A percentile compares a stretch with the other conserved stretches of the same genome.
Conservation (phyloP, 2,888 invertebrate species). For the Tetragonisca angustula region DNA sequence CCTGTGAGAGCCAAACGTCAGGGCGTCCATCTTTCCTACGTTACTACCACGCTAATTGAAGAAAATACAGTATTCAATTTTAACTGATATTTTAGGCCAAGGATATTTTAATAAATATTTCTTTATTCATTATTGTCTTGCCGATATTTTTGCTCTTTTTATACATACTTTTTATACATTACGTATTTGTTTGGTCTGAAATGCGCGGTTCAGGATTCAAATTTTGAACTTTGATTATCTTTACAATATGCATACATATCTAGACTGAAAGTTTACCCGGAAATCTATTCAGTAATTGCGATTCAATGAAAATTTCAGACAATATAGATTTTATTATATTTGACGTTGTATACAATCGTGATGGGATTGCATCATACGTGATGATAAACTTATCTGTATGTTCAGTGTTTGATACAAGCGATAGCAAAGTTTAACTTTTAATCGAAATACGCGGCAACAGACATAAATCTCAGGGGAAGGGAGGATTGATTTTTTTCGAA, state of each 20-base stretch:
- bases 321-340: not conserved
- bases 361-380: not conserved
- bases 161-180: not conserved
- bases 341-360: not conserved
- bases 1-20: conserved; percentile 85
- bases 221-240: conserved; percentile 32
- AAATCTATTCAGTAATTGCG: not conserved
- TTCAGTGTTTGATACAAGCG: not conserved
- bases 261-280: not conserved
- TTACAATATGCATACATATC: not conserved
- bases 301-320: not conserved
- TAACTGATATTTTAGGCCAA: not conserved
- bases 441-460: not conserved
- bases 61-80: conserved; percentile 6
- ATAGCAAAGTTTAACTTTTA: conserved; percentile 2
- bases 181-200: not conserved
- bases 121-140: not conserved
- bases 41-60: conserved; percentile 58
- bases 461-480: not conserved
- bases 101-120: conserved; percentile 8
- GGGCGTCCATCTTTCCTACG: conserved; percentile 83
- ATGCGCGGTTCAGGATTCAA: conserved; percentile 25
- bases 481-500: not conserved
- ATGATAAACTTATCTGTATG: conserved; percentile 15
- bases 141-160: not conserved